Conservation (phyloP, 1,140 invertebrate species). For the Aphidius gifuensis region DNA sequence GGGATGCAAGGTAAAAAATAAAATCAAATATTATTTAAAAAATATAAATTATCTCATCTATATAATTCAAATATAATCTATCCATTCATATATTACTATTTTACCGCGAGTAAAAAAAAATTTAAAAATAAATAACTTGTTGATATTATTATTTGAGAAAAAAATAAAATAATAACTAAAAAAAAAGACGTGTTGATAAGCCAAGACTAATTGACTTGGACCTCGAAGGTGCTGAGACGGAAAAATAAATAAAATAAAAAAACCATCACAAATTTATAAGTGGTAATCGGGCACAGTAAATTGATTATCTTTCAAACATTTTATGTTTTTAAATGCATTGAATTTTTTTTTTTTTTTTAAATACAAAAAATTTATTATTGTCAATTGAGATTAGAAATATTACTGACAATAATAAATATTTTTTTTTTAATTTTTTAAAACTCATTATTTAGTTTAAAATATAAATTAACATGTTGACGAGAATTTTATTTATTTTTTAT, state of each 20-base stretch:
- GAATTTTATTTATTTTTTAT: too few species aligned
- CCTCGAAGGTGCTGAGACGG: too few species aligned
- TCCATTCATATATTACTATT: not conserved
- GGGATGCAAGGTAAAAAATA: conserved; percentile 75
- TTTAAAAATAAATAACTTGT: not conserved
- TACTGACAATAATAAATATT: too few species aligned
- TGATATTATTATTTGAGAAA: not conserved
- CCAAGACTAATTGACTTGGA: conserved; percentile 30
- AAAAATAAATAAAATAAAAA: conserved; percentile 27
- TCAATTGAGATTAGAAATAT: too few species aligned
- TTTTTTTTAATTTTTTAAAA: too few species aligned
- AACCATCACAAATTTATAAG: conserved; percentile 44
- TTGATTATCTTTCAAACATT: conserved; percentile 32
- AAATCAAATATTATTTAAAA: not conserved
- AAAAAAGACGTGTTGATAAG: conserved; percentile 33
- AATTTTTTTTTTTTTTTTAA: conserved; percentile 28
- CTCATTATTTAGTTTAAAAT: too few species aligned
- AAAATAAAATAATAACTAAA: conserved; percentile 4
- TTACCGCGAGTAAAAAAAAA: not conserved
- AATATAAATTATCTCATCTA: not conserved
- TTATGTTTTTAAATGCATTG: not conserved
- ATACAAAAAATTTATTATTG: too few species aligned
- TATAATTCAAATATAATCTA: not conserved
- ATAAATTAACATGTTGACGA: too few species aligned
- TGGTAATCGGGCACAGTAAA: conserved; percentile 40